Conservation (phyloP, 2,888 invertebrate genomes). For the Neuroscelio doddi region DNA sequence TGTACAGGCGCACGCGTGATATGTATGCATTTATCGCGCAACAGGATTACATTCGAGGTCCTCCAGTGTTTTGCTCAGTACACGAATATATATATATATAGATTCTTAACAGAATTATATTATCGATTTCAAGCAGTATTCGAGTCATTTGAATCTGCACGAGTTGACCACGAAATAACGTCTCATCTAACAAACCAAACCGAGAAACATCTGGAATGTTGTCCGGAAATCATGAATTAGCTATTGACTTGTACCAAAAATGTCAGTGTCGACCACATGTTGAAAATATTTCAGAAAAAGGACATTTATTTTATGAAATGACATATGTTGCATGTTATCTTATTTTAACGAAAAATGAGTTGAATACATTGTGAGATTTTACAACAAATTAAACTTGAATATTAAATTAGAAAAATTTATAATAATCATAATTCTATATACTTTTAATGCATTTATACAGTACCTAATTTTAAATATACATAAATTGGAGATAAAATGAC, state of each 20-base stretch:
- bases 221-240: conserved; percentile 31
- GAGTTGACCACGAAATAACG: conserved; percentile 47
- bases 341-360: no score
- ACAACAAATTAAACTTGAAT: no score
- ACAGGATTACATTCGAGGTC: conserved; percentile 15
- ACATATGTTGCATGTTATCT: no score
- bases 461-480: no score
- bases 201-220: conserved; percentile 40
- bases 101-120: conserved; percentile 46
- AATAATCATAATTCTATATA: no score
- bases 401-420: no score
- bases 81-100: conserved; percentile 55
- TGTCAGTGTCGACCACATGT: conserved; percentile 28
- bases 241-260: conserved; percentile 19
- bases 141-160: conserved; percentile 49
- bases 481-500: no score
- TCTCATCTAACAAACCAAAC: conserved; percentile 1
- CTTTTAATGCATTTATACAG: no score
- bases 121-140: conserved; percentile 55
- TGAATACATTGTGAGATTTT: no score
- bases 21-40: conserved; percentile 14
- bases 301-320: no score
- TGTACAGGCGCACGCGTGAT: neutral
- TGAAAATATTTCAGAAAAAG: neutral
- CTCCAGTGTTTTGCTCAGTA: conserved; percentile 14